Evolutionary conservation across 2,888 invertebrate genomes (phyloP), one percentile per base, ranked within the genome.

Genomic region (Synanthedon tipuliformis): DNA sequence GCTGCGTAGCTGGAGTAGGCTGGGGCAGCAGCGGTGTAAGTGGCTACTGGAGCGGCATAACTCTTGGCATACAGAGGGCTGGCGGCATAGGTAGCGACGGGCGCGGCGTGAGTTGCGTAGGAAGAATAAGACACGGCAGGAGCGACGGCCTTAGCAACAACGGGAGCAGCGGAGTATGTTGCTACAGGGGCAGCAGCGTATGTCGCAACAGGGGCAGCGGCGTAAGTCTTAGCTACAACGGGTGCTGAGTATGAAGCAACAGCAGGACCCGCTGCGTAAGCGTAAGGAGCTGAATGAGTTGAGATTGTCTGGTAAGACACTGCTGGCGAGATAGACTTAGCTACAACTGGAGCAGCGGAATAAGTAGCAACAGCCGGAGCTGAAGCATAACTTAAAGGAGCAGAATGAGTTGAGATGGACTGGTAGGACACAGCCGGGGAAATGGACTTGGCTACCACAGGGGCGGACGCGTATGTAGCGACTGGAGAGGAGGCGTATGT

Each of bases 241-340:
- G 89, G 83, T 52, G 84, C 81, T 53, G 89, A 81, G 61, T 76
- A 74, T 53, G 78, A 73, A 16, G 65, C 56, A 51, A 61, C 58
- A 54, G 65, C 45, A 52, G 51, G 53, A 50, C 50, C 51, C 13
- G 63, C 68, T 55, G 64, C 68, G 56, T 71, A 65, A 50, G 72
- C 61, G 3, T 89, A 89, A 56, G 81, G 82, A 18, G 64, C 68
- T 59, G 67, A 62, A 52, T 64, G 62, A 59, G 72, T 69, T 63
- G 68, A 51, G 57, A 55, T 54, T 40, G 57, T 55, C 51, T 57
- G 59, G 57, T 63, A 61, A 49, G 60, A 55, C n/a, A 58, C 56
- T 50, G 62, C 57, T 41, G 61, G 58, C 12, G 61, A 54, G 12
- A 55, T 50, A 7, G 71, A 59, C 60, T 78, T 75, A 27, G 69